Evolutionary conservation across 2,113 vertebrate species (phyloP).

Genomic region (Lepisosteus osseus): DNA sequence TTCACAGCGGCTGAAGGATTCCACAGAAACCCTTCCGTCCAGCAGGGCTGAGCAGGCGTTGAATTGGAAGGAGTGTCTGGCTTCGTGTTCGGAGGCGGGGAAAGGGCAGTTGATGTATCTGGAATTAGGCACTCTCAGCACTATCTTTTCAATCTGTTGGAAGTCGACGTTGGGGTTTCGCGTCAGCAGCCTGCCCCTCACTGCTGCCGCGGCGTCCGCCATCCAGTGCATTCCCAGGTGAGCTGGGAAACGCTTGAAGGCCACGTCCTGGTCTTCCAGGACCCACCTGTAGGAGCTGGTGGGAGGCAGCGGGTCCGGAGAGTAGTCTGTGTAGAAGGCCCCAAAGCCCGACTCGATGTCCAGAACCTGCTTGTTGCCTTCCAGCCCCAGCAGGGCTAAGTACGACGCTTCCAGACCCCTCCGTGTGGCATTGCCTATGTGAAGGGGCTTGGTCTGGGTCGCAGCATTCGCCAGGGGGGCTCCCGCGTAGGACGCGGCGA

Average conservation of each 20-base stretch:
- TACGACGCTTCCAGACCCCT: constrained; percentile 79
- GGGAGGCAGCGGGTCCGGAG: constrained; percentile 55
- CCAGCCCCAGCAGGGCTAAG: constrained; percentile 76
- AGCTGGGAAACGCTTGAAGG: constrained; percentile 84
- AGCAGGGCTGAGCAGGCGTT: constrained; percentile 76
- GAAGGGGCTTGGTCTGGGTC: constrained; percentile 90
- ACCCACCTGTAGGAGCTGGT: constrained; percentile 69
- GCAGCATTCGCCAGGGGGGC: constrained; percentile 88
- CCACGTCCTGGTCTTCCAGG: constrained; percentile 83
- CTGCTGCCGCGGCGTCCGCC: constrained; percentile 73
- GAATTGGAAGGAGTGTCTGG: constrained; percentile 91
- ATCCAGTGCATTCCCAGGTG: constrained; percentile 91
- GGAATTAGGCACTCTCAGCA: constrained; percentile 75
- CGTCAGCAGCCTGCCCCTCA: constrained; percentile 59
- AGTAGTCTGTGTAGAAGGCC: constrained; percentile 83
- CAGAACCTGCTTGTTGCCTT: constrained; percentile 77
- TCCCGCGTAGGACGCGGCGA: constrained; percentile 85
- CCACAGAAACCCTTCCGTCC: constrained; percentile 62
- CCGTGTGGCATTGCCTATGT: constrained; percentile 80
- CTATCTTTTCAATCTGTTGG: constrained; percentile 58
- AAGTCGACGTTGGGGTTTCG: constrained; percentile 38
- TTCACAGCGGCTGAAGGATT: constrained; percentile 63
- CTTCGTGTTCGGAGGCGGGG: constrained; percentile 80
- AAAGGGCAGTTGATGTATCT: constrained; percentile 78
- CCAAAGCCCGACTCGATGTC: constrained; percentile 78